A percentile compares a stretch with the other conserved stretches of the same genome.
Conservation (phyloP, 2,888 invertebrate species). For the Drosophila tripunctata region DNA sequence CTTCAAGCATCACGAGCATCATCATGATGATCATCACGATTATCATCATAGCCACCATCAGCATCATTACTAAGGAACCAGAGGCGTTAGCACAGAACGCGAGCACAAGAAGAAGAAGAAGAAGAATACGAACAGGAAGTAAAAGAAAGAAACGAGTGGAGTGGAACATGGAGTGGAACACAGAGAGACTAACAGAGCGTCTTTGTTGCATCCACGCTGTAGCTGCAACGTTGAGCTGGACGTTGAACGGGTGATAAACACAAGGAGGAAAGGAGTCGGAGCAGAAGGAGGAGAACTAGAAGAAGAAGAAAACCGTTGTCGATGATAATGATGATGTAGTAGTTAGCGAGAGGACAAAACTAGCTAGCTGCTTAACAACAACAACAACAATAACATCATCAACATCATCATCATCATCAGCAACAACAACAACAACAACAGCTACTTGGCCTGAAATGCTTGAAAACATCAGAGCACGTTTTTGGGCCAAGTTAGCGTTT, state of each 20-base stretch:
- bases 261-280: constrained; percentile 58
- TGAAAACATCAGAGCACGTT: constrained; percentile 6
- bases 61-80: constrained; percentile 48
- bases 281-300: constrained; percentile 47
- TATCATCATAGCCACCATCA: constrained; percentile 49
- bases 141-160: constrained; percentile 17
- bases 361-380: constrained; percentile 58
- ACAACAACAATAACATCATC: constrained; percentile 46
- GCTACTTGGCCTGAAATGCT: constrained; percentile 41
- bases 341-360: constrained; percentile 76
- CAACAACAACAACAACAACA: constrained; percentile 11
- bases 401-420: not conserved
- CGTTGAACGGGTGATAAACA: constrained; percentile 77
- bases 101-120: constrained; percentile 74
- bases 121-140: constrained; percentile 25
- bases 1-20: constrained; percentile 82
- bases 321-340: constrained; percentile 36
- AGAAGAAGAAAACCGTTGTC: no score
- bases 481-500: constrained; percentile 59
- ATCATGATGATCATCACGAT: constrained; percentile 69
- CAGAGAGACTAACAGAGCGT: constrained; percentile 60
- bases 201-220: constrained; percentile 66
- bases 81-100: constrained; percentile 76
- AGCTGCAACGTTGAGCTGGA: constrained; percentile 83
- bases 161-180: constrained; percentile 35